Evolutionary conservation across 2,888 invertebrate genomes (phyloP), one percentile per base, ranked within the genome.

Genomic region (Polylopha cassiicola): DNA sequence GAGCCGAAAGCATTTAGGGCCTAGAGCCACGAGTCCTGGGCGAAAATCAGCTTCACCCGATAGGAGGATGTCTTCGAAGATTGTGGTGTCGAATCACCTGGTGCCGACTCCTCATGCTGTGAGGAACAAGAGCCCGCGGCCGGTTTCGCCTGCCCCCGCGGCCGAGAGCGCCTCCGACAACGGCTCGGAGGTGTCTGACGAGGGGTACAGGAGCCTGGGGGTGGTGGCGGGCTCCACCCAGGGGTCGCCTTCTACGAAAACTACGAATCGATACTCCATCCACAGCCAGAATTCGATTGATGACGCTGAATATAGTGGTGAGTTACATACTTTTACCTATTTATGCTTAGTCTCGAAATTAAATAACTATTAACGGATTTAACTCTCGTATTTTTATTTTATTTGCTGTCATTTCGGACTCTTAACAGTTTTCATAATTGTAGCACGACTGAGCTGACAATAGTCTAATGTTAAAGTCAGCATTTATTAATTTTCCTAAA

Each of bases 161-260:
- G 67, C 86, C 11, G 89, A 89, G 55, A 89, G 90, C 46, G 89
- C 90, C 4, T 91, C 93, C 36, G 93, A 94, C 65, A 93, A 93
- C 53, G 92, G 93, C 5, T 93, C 93, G 39, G 94, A 94, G 67
- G 92, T 94, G 13, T 94, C 93, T 14, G 94, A 94, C 69, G 94
- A 94, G 61, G 94, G 94, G 0, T 94, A 94, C 70, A 88, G 94
- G 58, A 94, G 94, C 62, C 74, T 94, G 58, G 93, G 93, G 0
- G 87, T 93, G 28, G 89, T 87, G 13, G 82, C 84, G 1, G 80
- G 80, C 1, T 87, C 86, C 22, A 87, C 84, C 0, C 84, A 85
- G 37, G 80, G 81, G 0, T 81, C 85, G 1, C 85, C 86, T 0
- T 71, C 73, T 0, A 77, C 73, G 48, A 87, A 87, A 55, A 89